phyloP scores from a whole-genome alignment of 1,140 invertebrate species.

The Coenobita brevimanus region DNA sequence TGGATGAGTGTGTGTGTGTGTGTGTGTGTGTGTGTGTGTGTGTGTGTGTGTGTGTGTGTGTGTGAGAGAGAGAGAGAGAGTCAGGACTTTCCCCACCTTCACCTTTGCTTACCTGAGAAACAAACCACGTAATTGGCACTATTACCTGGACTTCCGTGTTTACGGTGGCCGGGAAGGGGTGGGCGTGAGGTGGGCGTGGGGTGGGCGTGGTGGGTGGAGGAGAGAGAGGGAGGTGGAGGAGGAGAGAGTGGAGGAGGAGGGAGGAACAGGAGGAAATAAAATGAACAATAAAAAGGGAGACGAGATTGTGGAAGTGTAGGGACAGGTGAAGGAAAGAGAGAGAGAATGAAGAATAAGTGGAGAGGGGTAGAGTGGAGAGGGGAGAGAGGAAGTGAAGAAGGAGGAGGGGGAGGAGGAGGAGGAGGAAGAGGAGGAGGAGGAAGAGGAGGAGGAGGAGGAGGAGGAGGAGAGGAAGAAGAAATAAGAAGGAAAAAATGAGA shows the following conservation, averaged over 20 bases:
- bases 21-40: conserved; percentile 1
- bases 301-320: not conserved
- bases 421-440: not conserved
- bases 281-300: not conserved
- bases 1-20: not conserved
- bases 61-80: not conserved
- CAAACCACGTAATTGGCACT: not conserved
- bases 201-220: not conserved
- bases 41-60: conserved; percentile 1
- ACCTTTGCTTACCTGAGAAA: not conserved
- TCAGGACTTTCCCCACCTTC: not conserved
- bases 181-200: not conserved
- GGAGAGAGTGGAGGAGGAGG: not conserved
- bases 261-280: not conserved
- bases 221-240: not conserved
- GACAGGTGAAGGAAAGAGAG: not conserved
- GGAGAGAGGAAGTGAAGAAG: no score
- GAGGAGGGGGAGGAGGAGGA: no score
- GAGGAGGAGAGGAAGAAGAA: not conserved
- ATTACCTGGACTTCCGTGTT: not conserved
- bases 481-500: not conserved
- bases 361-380: no score
- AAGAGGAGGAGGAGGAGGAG: not conserved
- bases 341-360: no score
- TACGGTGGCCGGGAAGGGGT: not conserved